A percentile compares a stretch with the other conserved stretches of the same genome.
Evolutionary conservation across 2,888 invertebrate species (phyloP).

Genomic region (Atherix ibis): DNA sequence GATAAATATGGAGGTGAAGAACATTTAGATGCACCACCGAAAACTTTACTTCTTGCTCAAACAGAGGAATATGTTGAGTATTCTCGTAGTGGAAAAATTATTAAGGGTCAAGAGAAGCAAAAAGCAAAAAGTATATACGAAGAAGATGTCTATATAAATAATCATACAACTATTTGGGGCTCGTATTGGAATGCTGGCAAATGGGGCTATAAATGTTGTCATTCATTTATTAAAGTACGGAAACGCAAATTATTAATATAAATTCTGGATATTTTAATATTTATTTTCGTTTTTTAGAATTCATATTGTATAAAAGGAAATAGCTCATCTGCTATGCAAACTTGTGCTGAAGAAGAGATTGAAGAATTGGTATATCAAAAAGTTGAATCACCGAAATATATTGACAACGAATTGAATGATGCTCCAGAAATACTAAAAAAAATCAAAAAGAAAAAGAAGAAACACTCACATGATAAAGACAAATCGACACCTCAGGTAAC

Average conservation of each 20-base stretch:
- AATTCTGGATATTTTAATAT: conserved; percentile 1
- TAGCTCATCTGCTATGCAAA: too few species aligned
- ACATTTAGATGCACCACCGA: conserved; percentile 74
- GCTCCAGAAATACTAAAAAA: too few species aligned
- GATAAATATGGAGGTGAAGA: conserved; percentile 93
- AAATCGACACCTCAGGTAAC: too few species aligned
- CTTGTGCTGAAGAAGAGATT: conserved; percentile 73
- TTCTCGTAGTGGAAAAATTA: conserved; percentile 78
- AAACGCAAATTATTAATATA: too few species aligned
- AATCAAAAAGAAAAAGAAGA: conserved; percentile 27
- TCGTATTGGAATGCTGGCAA: conserved; percentile 84
- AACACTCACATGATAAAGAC: too few species aligned
- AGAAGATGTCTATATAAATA: conserved; percentile 82
- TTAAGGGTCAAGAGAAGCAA: conserved; percentile 76
- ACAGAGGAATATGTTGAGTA: conserved; percentile 94
- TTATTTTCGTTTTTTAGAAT: conserved; percentile 36
- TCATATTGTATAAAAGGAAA: too few species aligned
- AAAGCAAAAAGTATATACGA: conserved; percentile 77
- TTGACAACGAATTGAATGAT: too few species aligned
- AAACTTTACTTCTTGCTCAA: conserved; percentile 73
- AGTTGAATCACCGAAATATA: too few species aligned
- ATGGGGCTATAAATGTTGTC: conserved; percentile 97
- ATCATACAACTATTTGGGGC: conserved; percentile 92
- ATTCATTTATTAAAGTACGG: conserved; percentile 63
- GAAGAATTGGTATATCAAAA: conserved; percentile 9